phyloP scores from a whole-genome alignment of 2,113 vertebrate genomes.

The Hypomesus transpacificus region DNA sequence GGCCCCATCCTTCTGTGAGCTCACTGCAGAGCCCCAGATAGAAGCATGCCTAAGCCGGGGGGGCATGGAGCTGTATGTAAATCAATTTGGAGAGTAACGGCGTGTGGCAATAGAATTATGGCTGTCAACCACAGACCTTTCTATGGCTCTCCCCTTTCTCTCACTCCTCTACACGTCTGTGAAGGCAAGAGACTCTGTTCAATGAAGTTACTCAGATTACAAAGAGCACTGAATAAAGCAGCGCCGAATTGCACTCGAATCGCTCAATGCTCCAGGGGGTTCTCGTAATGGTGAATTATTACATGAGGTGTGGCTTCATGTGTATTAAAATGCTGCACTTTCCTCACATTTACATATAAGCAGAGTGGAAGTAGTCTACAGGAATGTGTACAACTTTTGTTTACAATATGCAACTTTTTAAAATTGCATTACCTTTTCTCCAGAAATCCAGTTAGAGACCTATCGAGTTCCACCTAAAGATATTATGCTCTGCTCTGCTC shows the following conservation, averaged over 20 bases:
- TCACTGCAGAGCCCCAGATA: no score
- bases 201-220: slow-evolving; percentile 62
- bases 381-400: neutral
- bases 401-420: neutral
- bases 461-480: no score
- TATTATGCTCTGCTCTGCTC: no score
- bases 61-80: slow-evolving; percentile 15
- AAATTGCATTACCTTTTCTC: no score
- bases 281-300: slow-evolving; percentile 60
- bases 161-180: slow-evolving; percentile 25
- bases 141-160: slow-evolving; percentile 40
- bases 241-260: slow-evolving; percentile 54
- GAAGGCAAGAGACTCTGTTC: slow-evolving; percentile 47
- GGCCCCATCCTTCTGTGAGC: no score
- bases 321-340: slow-evolving; percentile 53
- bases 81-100: slow-evolving; percentile 4
- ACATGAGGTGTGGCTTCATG: slow-evolving; percentile 51
- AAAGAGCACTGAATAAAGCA: slow-evolving; percentile 42
- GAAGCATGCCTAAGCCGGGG: neutral
- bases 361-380: neutral
- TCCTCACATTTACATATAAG: slow-evolving; percentile 34
- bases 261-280: slow-evolving; percentile 55
- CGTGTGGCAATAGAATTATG: slow-evolving; percentile 10
- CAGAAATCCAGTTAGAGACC: no score
- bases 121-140: slow-evolving; percentile 2